These are phyloP conservation scores for Drosophila paulistorum DNA, from an alignment of 1,140 invertebrate species.

Conservation along the genomic window DNA sequence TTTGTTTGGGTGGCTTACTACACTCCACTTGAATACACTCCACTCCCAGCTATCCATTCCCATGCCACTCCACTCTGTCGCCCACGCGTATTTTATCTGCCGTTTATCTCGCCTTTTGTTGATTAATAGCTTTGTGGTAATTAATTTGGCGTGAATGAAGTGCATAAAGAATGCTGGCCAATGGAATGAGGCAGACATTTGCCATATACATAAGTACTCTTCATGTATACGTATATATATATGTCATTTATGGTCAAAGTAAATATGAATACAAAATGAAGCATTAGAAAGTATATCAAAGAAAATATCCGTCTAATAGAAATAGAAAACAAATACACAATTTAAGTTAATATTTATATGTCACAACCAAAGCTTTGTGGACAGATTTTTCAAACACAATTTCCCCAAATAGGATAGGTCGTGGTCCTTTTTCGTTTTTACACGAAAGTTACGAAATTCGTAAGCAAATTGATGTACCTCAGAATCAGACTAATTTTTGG, in stretches of 20 bases:
- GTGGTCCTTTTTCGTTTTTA: too few relatives aligned
- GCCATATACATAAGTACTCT: background rate
- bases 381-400: too few relatives aligned
- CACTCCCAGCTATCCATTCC: background rate
- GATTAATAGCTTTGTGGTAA: constrained; percentile 74
- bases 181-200: constrained; percentile 11
- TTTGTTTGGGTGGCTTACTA: too few relatives aligned
- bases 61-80: constrained; percentile 19
- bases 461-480: too few relatives aligned
- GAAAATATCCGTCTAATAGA: too few relatives aligned
- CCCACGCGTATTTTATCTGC: constrained; percentile 56
- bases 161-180: constrained; percentile 38
- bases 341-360: too few relatives aligned
- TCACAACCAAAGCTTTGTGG: too few relatives aligned
- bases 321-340: too few relatives aligned
- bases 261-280: background rate
- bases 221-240: background rate
- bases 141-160: constrained; percentile 72
- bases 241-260: background rate
- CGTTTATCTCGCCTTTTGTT: constrained; percentile 66
- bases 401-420: too few relatives aligned
- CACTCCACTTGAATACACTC: constrained; percentile 1
- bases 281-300: background rate
- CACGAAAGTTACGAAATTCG: too few relatives aligned
- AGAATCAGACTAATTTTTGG: too few relatives aligned